Conservation (phyloP, 2,797 vertebrate species). For the Dicrostonyx torquatus region DNA sequence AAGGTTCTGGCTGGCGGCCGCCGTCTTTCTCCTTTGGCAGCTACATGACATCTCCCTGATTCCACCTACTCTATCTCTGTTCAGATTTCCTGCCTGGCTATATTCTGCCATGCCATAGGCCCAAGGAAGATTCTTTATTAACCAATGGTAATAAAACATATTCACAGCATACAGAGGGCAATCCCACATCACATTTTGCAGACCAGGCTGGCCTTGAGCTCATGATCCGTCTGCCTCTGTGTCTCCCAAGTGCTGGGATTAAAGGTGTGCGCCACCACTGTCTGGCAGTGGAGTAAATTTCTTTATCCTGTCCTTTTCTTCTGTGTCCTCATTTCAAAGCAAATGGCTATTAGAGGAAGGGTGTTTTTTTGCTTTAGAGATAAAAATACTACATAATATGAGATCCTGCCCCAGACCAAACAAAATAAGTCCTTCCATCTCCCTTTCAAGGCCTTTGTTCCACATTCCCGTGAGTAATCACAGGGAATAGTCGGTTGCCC, state of each 20-base stretch:
- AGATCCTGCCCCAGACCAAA: constrained; percentile 6
- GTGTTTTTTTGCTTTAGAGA: constrained; percentile 19
- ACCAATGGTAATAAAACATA: too few species aligned
- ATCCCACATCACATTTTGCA: too few species aligned
- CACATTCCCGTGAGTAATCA: background rate
- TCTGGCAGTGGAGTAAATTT: background rate
- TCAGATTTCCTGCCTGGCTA: too few species aligned
- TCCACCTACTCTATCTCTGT: too few species aligned
- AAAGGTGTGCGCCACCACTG: background rate
- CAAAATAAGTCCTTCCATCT: constrained; percentile 16
- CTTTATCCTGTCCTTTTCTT: constrained; percentile 45
- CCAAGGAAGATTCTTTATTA: too few species aligned
- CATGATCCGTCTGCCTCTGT: background rate
- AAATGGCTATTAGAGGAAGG: constrained; percentile 14
- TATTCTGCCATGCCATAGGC: too few species aligned
- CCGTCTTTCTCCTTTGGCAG: too few species aligned
- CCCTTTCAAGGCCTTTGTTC: background rate
- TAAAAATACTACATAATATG: background rate
- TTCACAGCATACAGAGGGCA: too few species aligned
- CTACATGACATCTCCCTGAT: too few species aligned
- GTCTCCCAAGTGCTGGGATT: background rate
- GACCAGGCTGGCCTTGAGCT: background rate
- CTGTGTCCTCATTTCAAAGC: constrained; percentile 48
- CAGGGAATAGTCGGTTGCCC: background rate
- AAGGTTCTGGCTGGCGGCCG: too few species aligned